Percentiles rank a stretch among this genome's conserved stretches.
phyloP scores from a whole-genome alignment of 1,140 invertebrate genomes.

The Pogonomyrmex barbatus region DNA sequence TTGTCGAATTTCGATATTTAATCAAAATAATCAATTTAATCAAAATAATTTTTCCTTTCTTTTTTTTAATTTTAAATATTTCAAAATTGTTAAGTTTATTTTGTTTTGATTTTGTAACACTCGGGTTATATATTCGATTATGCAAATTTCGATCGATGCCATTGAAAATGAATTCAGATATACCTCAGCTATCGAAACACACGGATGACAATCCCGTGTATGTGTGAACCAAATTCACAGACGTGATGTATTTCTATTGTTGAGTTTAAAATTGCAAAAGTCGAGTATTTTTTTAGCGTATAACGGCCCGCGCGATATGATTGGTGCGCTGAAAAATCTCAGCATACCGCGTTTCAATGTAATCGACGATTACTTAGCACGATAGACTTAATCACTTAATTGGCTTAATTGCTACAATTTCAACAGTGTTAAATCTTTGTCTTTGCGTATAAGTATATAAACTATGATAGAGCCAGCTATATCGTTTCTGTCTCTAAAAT shows the following conservation, averaged over 20 bases:
- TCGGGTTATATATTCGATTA: not conserved
- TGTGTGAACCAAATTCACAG: not conserved
- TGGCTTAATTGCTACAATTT: slow-evolving; percentile 68
- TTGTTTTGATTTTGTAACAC: not conserved
- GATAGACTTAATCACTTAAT: slow-evolving; percentile 55
- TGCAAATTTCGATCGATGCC: not conserved
- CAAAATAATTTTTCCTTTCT: not conserved
- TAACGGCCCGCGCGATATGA: slow-evolving; percentile 54
- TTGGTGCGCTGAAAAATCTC: slow-evolving; percentile 47
- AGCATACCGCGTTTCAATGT: slow-evolving; percentile 45
- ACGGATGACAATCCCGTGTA: slow-evolving; percentile 11
- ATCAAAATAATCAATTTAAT: not conserved
- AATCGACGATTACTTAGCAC: slow-evolving; percentile 35
- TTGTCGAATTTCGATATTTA: not conserved
- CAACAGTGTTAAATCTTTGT: slow-evolving; percentile 79
- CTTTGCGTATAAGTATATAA: slow-evolving; percentile 79
- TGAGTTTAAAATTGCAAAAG: slow-evolving; percentile 57
- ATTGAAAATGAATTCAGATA: not conserved
- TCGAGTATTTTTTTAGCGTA: slow-evolving; percentile 31
- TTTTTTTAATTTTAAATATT: not conserved
- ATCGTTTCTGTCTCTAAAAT: slow-evolving; percentile 80
- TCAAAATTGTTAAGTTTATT: not conserved
- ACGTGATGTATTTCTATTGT: not conserved
- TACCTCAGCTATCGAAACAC: slow-evolving; percentile 18
- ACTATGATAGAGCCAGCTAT: slow-evolving; percentile 85